Evolutionary conservation across 2,113 vertebrate species (phyloP).

Genomic region (Philantomba maxwellii): DNA sequence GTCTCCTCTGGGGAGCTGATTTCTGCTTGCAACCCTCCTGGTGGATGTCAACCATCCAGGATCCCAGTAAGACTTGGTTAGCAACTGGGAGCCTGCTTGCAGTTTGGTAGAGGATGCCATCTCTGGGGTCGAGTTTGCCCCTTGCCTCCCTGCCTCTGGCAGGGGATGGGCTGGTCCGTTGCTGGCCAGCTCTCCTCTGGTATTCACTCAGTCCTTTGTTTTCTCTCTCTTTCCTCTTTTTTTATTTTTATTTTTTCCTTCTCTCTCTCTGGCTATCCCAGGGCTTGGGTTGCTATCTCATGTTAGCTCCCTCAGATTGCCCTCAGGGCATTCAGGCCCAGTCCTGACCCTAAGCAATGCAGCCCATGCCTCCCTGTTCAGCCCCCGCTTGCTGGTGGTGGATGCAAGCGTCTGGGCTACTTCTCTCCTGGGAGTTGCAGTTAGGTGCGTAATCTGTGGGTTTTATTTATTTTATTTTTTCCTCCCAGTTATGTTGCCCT

Average conservation of each 20-base stretch:
- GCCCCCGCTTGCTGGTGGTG: rapidly evolving
- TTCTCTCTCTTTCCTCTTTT: not conserved
- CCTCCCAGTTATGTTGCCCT: not conserved
- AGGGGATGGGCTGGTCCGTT: not conserved
- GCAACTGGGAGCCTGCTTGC: not conserved
- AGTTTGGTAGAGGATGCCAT: not conserved
- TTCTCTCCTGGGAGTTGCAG: not conserved
- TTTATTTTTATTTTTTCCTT: too few relatives aligned
- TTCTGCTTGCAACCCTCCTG: not conserved
- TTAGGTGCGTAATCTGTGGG: not conserved
- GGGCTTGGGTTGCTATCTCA: not conserved
- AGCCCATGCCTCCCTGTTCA: not conserved
- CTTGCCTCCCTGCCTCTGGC: not conserved
- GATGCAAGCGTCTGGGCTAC: not conserved
- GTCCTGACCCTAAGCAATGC: not conserved
- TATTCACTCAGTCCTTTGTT: not conserved
- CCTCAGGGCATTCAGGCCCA: not conserved
- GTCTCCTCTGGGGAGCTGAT: not conserved
- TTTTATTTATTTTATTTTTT: not conserved
- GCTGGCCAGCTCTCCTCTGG: not conserved
- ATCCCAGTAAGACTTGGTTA: not conserved
- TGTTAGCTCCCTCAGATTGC: not conserved
- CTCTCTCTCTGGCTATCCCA: not conserved
- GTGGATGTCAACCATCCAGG: not conserved
- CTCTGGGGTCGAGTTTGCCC: not conserved